A percentile compares a stretch with the other conserved stretches of the same genome.
Evolutionary conservation across 2,113 vertebrate species (phyloP).

Genomic region (Lichenostomus cassidix): DNA sequence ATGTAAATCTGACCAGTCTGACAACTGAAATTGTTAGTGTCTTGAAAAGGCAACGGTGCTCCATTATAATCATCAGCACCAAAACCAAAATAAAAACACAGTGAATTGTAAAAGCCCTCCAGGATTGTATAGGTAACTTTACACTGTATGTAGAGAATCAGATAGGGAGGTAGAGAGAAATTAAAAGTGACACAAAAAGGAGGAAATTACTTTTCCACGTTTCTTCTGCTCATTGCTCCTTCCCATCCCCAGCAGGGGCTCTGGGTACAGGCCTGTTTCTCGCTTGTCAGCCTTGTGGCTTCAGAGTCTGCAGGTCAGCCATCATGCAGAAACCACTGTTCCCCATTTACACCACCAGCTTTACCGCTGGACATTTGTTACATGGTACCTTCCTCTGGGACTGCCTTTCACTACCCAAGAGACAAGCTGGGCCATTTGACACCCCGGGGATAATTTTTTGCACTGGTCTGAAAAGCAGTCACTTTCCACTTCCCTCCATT

Average conservation of each 20-base stretch:
- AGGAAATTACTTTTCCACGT: not conserved
- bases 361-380: not conserved
- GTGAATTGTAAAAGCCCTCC: not conserved
- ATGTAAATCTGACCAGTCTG: not conserved
- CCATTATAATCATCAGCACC: not conserved
- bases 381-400: not conserved
- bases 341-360: not conserved
- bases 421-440: not conserved
- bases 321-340: not conserved
- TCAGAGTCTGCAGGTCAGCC: not conserved
- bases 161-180: not conserved
- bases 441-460: fast-evolving
- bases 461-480: not conserved
- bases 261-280: not conserved
- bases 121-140: not conserved
- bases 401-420: not conserved
- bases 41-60: not conserved
- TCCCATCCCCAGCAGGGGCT: not conserved
- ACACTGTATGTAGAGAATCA: not conserved
- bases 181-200: not conserved
- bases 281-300: not conserved
- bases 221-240: not conserved
- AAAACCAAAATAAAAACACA: not conserved
- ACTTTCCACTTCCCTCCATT: not conserved
- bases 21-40: not conserved